A percentile compares a stretch with the other conserved stretches of the same genome.
phyloP scores from a whole-genome alignment of 2,113 vertebrate genomes.

The Heliornis fulica region DNA sequence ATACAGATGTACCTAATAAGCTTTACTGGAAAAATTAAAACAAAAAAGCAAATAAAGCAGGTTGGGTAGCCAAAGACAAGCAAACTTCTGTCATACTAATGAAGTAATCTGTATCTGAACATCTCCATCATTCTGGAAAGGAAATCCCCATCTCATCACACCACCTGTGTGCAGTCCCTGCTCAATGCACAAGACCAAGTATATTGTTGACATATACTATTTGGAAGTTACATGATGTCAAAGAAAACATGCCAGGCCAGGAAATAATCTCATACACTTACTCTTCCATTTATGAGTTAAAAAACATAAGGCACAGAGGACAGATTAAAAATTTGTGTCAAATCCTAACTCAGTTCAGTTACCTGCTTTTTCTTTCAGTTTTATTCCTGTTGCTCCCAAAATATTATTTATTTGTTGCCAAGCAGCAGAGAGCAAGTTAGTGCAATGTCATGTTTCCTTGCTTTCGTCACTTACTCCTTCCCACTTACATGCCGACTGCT shows the following conservation, averaged over 20 bases:
- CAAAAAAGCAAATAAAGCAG: background rate
- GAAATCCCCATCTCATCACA: background rate
- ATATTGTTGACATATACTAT: background rate
- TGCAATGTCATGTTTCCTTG: background rate
- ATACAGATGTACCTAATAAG: background rate
- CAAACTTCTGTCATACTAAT: background rate
- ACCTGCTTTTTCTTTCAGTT: background rate
- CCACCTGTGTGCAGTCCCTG: background rate
- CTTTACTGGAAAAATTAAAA: background rate
- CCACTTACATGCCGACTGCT: background rate
- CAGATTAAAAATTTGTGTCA: background rate
- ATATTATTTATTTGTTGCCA: conserved; percentile 1
- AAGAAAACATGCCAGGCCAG: background rate
- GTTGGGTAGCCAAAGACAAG: background rate
- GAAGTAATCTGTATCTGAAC: background rate
- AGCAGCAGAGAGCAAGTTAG: conserved; percentile 8
- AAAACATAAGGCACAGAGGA: background rate
- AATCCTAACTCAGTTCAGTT: background rate
- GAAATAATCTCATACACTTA: background rate
- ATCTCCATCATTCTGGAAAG: background rate
- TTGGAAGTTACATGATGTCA: background rate
- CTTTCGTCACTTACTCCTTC: conserved; percentile 3
- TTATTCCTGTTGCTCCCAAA: background rate
- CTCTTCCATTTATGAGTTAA: background rate
- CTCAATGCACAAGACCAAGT: background rate